These are phyloP conservation scores for Nebria ingens DNA, from an alignment of 1,140 invertebrate species.

Conservation along the genomic window DNA sequence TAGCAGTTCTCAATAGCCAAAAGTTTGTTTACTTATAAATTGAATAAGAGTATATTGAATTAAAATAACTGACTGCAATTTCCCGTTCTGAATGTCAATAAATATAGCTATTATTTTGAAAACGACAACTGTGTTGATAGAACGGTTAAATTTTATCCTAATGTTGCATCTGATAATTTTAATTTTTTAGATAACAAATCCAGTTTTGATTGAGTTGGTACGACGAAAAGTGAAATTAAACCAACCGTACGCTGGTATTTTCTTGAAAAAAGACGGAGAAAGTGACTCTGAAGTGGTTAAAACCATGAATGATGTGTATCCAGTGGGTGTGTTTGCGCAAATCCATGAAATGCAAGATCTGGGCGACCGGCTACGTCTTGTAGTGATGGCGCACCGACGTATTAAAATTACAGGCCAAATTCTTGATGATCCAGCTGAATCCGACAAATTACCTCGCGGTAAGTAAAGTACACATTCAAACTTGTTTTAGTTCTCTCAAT, in stretches of 20 bases:
- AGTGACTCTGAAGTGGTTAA: slow-evolving; percentile 83
- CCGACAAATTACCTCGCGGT: slow-evolving; percentile 16
- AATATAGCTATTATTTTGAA: slow-evolving; percentile 49
- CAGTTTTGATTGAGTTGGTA: slow-evolving; percentile 79
- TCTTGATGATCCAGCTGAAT: slow-evolving; percentile 52
- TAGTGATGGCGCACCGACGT: slow-evolving; percentile 88
- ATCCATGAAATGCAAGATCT: slow-evolving; percentile 96
- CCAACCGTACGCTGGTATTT: slow-evolving; percentile 96
- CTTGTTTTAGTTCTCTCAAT: background rate
- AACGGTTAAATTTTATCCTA: slow-evolving; percentile 10
- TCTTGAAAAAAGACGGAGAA: slow-evolving; percentile 87
- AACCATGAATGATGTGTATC: slow-evolving; percentile 78
- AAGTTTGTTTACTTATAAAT: no score
- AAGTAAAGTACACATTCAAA: background rate
- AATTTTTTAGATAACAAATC: slow-evolving; percentile 67
- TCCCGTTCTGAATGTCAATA: no score
- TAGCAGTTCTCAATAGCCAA: no score
- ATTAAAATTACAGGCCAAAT: slow-evolving; percentile 71
- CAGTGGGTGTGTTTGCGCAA: slow-evolving; percentile 93
- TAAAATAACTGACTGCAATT: no score
- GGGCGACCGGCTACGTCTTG: slow-evolving; percentile 80
- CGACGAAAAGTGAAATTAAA: slow-evolving; percentile 90
- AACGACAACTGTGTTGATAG: slow-evolving; percentile 46
- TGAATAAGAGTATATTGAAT: no score
- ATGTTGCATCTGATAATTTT: no score